Base-by-base conservation (phyloP, 2,797 vertebrate genomes). In the Megaceryle alcyon region DNA sequence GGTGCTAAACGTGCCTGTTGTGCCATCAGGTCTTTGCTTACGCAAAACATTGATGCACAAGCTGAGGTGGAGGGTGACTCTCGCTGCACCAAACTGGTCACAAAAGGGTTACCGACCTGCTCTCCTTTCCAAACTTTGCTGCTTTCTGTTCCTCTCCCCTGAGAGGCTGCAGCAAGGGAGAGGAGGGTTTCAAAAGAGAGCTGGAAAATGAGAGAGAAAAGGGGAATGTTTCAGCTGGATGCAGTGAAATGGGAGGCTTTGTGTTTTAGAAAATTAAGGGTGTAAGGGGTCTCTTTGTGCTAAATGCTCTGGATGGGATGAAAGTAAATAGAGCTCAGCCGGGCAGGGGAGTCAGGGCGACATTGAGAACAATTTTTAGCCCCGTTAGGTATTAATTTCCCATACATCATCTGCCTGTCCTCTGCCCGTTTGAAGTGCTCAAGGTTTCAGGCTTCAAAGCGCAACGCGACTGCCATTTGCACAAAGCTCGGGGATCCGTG, bases 301-400 rank as follows among this genome's bases (percentile, higher is more conserved):
- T 96, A 97, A 96, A 96, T 73, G 75, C 91, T 97, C 84, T 19
- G 84, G 82, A 75, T 87, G 91, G 95, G 95, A 96, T 88, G 79
- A 97, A 97, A 97, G 96, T 96, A 97, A 97, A 97, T 86, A 97
- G 94, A 96, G 92, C 96, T 97, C 90, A 94, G 91, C 90, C 57
- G 95, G 97, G 94, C 89, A 94, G 82, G 92, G 85, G 97, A 97
- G 97, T 95, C 70, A 76, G 96, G 95, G 96, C 66, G 91, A 95
- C 96, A 94, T 2, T 20, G 83, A 96, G 94, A 96, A 93, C 93
- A 83, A 97, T 96, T 98, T 97, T 97, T 96, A 97, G 96, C 95
- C 93, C 97, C 10, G 94, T 96, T 97, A 98, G 98, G 91, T 97
- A 97, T 97, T 97, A 98, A 98, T 98, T 98, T 98, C 97, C 92